A percentile compares a stretch with the other conserved stretches of the same genome.
These are phyloP conservation scores for Melipona beecheii DNA, from an alignment of 2,888 invertebrate genomes.

Conservation along the genomic window DNA sequence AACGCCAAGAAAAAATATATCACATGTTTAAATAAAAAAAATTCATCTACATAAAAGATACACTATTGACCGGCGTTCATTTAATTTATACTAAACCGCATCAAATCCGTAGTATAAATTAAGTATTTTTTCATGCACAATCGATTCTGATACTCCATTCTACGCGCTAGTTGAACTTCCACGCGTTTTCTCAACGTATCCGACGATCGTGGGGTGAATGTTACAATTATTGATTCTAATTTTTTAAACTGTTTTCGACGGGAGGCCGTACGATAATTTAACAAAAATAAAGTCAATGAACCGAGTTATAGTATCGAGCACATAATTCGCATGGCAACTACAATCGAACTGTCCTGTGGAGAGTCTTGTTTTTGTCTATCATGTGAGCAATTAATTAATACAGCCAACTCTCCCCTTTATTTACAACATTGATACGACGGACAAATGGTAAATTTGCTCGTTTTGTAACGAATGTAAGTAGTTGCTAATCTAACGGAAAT, in stretches of 20 bases:
- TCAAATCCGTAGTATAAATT: constrained; percentile 23
- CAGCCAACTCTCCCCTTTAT: constrained; percentile 41
- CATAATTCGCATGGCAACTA: constrained; percentile 14
- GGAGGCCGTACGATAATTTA: constrained; percentile 39
- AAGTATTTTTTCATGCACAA: constrained; percentile 34
- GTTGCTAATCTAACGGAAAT: constrained; percentile 57
- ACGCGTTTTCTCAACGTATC: constrained; percentile 5
- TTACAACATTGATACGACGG: constrained; percentile 45
- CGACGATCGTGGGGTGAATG: constrained; percentile 33
- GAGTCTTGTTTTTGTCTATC: constrained; percentile 27
- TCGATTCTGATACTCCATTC: constrained; percentile 44
- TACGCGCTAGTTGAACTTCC: constrained; percentile 27
- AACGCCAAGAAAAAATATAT: constrained; percentile 50
- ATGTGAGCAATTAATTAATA: constrained; percentile 30
- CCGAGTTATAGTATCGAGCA: constrained; percentile 6
- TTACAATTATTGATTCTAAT: constrained; percentile 59
- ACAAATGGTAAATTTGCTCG: constrained; percentile 53
- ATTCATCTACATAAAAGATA: constrained; percentile 28
- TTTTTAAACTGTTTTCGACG: constrained; percentile 57
- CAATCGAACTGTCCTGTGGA: neutral
- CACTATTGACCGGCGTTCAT: constrained; percentile 11
- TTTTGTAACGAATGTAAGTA: constrained; percentile 56
- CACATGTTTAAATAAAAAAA: constrained; percentile 60
- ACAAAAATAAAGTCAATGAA: constrained; percentile 43
- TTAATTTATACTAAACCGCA: constrained; percentile 49